Conservation (phyloP, 2,888 invertebrate genomes). For the Brachyopa scutellaris region DNA sequence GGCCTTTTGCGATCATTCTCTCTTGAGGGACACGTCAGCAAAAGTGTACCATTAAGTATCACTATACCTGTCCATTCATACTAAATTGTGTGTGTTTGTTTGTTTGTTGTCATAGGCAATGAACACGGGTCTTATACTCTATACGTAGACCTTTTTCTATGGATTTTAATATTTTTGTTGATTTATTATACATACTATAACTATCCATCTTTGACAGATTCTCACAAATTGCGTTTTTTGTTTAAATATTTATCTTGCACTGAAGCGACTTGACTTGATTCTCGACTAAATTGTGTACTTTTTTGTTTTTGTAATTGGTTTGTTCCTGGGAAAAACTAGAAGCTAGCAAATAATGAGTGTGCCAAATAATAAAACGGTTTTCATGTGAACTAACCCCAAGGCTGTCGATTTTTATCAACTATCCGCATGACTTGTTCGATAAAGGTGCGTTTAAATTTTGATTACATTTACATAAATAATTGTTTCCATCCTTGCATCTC, state of each 20-base stretch:
- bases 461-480: no score
- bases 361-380: no score
- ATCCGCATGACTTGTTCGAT: no score
- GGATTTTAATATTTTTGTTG: constrained; percentile 26
- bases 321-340: constrained; percentile 10
- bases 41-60: background rate
- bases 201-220: constrained; percentile 16
- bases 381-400: constrained; percentile 6
- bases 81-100: background rate
- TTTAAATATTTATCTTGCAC: constrained; percentile 30
- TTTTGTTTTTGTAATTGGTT: no score
- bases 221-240: constrained; percentile 21
- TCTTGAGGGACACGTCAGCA: constrained; percentile 1
- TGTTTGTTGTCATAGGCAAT: constrained; percentile 40
- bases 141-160: background rate
- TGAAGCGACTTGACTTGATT: background rate
- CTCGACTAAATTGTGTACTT: no score
- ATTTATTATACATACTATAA: no score
- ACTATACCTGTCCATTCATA: background rate
- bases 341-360: constrained; percentile 3
- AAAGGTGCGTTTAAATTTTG: no score
- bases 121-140: constrained; percentile 2
- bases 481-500: no score
- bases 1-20: constrained; percentile 41
- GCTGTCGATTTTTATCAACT: no score